Evolutionary conservation across 2,888 invertebrate species (phyloP), one percentile per base, ranked within the genome.

Genomic region (Lepidocyrtoides sp.): DNA sequence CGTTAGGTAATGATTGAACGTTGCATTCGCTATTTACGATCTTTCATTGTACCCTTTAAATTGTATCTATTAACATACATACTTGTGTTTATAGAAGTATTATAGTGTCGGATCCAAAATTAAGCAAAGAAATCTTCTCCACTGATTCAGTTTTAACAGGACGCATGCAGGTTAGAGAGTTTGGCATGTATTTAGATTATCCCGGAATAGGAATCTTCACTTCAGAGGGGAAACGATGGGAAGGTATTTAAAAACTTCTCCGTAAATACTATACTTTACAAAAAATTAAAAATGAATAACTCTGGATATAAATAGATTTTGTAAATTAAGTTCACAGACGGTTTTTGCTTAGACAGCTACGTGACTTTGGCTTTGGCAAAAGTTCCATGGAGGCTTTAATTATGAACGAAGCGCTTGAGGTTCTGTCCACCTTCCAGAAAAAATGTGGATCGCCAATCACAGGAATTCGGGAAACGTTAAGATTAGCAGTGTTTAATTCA

Each of bases 281-380:
- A n/a, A n/a, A n/a, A n/a, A n/a, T n/a, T n/a, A n/a, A n/a, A n/a
- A n/a, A n/a, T n/a, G n/a, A n/a, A n/a, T n/a, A n/a, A n/a, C n/a
- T n/a, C n/a, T n/a, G n/a, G n/a, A n/a, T n/a, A n/a, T n/a, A n/a
- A n/a, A n/a, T n/a, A n/a, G n/a, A n/a, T n/a, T n/a, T n/a, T n/a
- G n/a, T n/a, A n/a, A n/a, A n/a, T n/a, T n/a, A n/a, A n/a, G n/a
- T 36, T 36, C 36, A 7, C 36, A 36, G 7, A 36, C 32, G 92
- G 36, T 92, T 92, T 57, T 54, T 90, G 36, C 17, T 92, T 0
- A 29, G 90, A 41, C 90, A 92, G 36, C 51, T 92, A 0, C 17
- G 92, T 3, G 92, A 92, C 51, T 88, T 92, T 54, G 92, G 92
- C 2, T 92, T 92, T 87, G 92, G 84, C 8, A 89, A 89, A 41